These are phyloP conservation scores for Taeniopygia guttata DNA, from an alignment of 2,797 vertebrate genomes.

Conservation along the genomic window DNA sequence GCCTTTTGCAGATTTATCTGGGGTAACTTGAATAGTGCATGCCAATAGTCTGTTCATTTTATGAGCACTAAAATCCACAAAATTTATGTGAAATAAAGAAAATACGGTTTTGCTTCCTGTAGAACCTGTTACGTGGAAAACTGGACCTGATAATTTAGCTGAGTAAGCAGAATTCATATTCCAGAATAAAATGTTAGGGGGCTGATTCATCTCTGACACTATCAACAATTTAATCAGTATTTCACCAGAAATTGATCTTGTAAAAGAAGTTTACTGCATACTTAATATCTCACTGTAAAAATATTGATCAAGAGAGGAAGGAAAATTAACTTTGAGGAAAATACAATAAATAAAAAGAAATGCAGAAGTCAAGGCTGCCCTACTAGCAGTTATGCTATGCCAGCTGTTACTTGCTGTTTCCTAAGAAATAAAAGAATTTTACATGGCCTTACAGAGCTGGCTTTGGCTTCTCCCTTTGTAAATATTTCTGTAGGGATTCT, in stretches of 20 bases:
- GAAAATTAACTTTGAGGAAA: neutral
- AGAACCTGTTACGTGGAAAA: constrained; percentile 6
- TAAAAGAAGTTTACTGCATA: neutral
- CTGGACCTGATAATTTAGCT: neutral
- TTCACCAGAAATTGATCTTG: neutral
- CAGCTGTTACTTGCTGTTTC: neutral
- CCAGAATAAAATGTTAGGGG: neutral
- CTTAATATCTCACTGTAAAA: constrained; percentile 4
- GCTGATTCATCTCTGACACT: neutral
- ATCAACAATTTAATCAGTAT: neutral
- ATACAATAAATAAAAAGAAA: neutral
- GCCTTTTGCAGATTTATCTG: constrained; percentile 5
- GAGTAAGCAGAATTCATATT: neutral
- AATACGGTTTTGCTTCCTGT: constrained; percentile 8
- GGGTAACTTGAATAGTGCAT: neutral
- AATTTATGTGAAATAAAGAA: constrained; percentile 16
- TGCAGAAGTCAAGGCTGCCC: neutral
- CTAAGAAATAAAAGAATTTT: neutral
- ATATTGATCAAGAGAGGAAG: neutral
- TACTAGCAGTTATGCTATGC: neutral
- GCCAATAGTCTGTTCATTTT: constrained; percentile 33
- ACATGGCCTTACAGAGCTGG: neutral
- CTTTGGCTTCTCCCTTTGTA: neutral
- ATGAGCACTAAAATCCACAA: neutral
- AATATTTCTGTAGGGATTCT: neutral